A percentile compares a stretch with the other conserved stretches of the same genome.
phyloP scores from a whole-genome alignment of 2,888 invertebrate species.

The Unio pictorum region DNA sequence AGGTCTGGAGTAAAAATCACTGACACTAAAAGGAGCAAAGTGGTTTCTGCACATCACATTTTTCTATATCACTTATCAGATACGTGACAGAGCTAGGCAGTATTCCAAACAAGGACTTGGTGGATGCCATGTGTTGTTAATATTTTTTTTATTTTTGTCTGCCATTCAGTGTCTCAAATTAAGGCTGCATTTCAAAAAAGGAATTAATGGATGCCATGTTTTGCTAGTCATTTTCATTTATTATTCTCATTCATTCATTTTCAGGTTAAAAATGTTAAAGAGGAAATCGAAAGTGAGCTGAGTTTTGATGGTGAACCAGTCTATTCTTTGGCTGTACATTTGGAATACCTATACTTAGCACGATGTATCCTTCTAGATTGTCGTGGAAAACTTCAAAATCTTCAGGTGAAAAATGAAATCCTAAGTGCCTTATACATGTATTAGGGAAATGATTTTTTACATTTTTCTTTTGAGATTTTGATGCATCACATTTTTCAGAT shows the following conservation, averaged over 20 bases:
- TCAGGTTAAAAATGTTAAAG: constrained; percentile 27
- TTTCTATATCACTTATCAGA: no score
- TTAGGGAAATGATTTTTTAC: neutral
- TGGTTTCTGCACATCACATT: no score
- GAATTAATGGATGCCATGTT: neutral
- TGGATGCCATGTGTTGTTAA: no score
- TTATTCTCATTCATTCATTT: constrained; percentile 1
- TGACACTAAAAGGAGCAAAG: no score
- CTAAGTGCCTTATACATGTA: neutral
- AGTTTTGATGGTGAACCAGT: constrained; percentile 64
- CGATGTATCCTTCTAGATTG: constrained; percentile 55
- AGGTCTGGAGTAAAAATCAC: no score
- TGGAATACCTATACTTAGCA: constrained; percentile 73
- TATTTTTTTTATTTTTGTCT: neutral
- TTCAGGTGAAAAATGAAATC: constrained; percentile 42
- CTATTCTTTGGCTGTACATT: constrained; percentile 61
- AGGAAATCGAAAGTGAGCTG: constrained; percentile 38
- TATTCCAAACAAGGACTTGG: no score
- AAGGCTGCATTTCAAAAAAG: neutral
- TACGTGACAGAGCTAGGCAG: no score
- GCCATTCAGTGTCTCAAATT: no score
- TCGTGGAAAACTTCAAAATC: constrained; percentile 33
- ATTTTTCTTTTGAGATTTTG: neutral
- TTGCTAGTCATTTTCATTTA: neutral
- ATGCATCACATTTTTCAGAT: neutral